Evolutionary conservation across 2,797 vertebrate species (phyloP).

Genomic region (Helicolenus hilgendorfi): DNA sequence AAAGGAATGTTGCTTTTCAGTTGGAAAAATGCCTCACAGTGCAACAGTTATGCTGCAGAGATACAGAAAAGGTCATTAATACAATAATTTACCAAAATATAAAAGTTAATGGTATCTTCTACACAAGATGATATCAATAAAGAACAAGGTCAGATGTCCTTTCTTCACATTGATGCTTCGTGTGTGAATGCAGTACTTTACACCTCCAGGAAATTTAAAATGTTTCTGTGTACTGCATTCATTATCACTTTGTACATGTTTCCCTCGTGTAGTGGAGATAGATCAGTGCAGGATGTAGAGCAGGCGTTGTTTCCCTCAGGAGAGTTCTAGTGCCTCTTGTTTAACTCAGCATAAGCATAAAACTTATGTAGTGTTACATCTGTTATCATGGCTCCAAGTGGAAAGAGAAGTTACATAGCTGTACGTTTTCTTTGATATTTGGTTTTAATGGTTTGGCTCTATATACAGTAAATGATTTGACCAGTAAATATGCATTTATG

Average conservation of each 20-base stretch:
- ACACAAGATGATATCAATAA: not conserved
- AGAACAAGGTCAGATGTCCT: not conserved
- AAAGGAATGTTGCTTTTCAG: not conserved
- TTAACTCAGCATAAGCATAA: conserved; percentile 8
- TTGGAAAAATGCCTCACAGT: not conserved
- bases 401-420: not conserved
- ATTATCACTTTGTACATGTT: conserved; percentile 8
- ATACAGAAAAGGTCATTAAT: not conserved
- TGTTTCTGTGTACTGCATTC: not conserved
- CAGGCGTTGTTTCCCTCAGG: not conserved
- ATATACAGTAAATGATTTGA: not conserved
- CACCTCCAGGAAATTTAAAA: not conserved
- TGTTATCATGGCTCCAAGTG: not conserved
- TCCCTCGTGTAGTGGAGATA: not conserved
- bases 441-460: not conserved
- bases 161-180: not conserved
- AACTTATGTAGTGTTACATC: not conserved
- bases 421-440: not conserved
- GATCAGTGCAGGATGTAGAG: conserved; percentile 22
- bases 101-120: not conserved
- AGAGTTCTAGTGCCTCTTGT: not conserved
- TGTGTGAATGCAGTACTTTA: not conserved
- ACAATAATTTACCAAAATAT: not conserved
- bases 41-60: not conserved
- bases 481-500: not conserved